Base-by-base conservation (phyloP, 1,140 invertebrate genomes). In the Lasioglossum albipes region DNA sequence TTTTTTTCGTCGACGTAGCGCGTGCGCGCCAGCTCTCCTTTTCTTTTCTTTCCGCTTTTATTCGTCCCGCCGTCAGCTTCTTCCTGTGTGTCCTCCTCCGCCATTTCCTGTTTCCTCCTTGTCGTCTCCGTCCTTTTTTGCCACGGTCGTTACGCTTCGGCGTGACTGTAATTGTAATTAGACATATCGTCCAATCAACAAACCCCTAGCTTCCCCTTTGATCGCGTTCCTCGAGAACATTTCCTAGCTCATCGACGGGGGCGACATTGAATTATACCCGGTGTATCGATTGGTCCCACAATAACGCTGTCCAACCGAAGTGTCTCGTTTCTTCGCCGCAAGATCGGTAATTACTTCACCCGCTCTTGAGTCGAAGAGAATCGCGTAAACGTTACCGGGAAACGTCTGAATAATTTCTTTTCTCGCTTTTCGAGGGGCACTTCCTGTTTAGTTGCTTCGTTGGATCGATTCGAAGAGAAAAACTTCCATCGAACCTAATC, bases 101-200 rank as follows among this genome's bases (percentile, higher is more conserved):
- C 18, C 16, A 22, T 45, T 16, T 70, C 52, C 52, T 54, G 52
- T 18, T 54, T 54, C 52, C 52, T 54, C 45, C 36, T 36, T 36
- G 36, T 18, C 36, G 7, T 16, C 6, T 49, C n/a, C 59, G 7
- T 18, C 10, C 41, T 36, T 27, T 20, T 6, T 49, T 49, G 16
- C 18, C n/a, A 18, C 49, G 9, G 66, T 66, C 64, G 67, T 52
- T 41, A 49, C 41, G 6, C 16, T 36, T 31, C 36, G 62, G 31
- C 52, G 41, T 65, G 57, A 67, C 27, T 72, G 71, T 80, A 84
- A 80, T 84, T 84, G 68, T 54, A 73, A 78, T 72, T 62, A n/a
- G 49, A 41, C 9, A 3, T 42, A 49, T 42, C 41, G 42, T 49
- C 45, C 27, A 6, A 18, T 18, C 42, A 41, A 52, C 5, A 52